Percentiles rank a stretch among this genome's conserved stretches.
Conservation (phyloP, 2,888 invertebrate genomes). For the Leptinotarsa juncta region DNA sequence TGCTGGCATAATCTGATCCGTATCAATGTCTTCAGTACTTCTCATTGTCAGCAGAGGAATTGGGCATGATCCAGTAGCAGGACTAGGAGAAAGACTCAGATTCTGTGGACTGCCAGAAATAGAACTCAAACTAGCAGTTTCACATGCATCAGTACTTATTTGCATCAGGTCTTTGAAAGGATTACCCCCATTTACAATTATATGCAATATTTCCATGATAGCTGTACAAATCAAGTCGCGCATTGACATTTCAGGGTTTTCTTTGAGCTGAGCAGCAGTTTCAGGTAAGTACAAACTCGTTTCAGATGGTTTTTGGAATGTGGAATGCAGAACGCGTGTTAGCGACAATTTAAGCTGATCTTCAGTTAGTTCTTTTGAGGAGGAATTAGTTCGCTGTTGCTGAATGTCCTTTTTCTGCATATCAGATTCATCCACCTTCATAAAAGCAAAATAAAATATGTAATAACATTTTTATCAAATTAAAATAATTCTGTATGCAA, state of each 20-base stretch:
- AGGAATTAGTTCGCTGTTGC: slow-evolving; percentile 60
- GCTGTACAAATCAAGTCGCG: slow-evolving; percentile 74
- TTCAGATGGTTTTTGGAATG: slow-evolving; percentile 71
- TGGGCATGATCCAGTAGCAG: slow-evolving; percentile 55
- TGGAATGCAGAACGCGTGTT: slow-evolving; percentile 78
- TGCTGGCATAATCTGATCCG: slow-evolving; percentile 54
- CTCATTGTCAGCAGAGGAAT: slow-evolving; percentile 58
- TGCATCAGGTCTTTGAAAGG: slow-evolving; percentile 59
- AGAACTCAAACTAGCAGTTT: slow-evolving; percentile 57
- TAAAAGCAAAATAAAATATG: background rate
- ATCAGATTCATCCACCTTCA: slow-evolving; percentile 69
- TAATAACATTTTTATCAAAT: background rate
- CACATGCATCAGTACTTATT: slow-evolving; percentile 46
- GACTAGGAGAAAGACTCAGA: slow-evolving; percentile 63
- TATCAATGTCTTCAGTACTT: slow-evolving; percentile 37
- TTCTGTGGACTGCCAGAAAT: slow-evolving; percentile 64
- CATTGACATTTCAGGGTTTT: slow-evolving; percentile 68
- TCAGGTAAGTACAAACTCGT: slow-evolving; percentile 67
- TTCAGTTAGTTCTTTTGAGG: slow-evolving; percentile 72
- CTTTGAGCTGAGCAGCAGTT: slow-evolving; percentile 62
- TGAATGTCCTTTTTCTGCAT: slow-evolving; percentile 66
- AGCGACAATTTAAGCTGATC: slow-evolving; percentile 75
- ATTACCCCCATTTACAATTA: slow-evolving; percentile 60
- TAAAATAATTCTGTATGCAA: too few species aligned
- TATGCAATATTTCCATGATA: slow-evolving; percentile 72